Percentiles rank a stretch among this genome's conserved stretches.
Conservation (phyloP, 2,888 invertebrate species). For the Scrobipalpa atriplicella region DNA sequence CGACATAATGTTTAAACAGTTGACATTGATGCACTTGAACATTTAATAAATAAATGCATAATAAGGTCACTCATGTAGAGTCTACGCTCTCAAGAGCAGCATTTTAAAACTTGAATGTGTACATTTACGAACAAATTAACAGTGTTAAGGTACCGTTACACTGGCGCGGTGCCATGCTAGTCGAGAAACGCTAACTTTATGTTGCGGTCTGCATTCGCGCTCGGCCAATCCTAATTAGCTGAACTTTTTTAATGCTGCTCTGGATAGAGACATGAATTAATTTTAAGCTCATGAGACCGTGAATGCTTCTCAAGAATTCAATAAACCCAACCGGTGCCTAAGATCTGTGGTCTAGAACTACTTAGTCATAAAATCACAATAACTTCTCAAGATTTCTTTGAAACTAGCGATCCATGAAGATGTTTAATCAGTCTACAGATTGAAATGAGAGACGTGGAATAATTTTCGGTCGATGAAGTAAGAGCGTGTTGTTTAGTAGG, state of each 20-base stretch:
- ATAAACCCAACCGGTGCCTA: slow-evolving; percentile 26
- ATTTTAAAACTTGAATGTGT: neutral
- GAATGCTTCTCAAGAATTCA: slow-evolving; percentile 48
- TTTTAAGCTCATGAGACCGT: slow-evolving; percentile 60
- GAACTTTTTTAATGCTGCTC: slow-evolving; percentile 53
- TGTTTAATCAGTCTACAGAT: slow-evolving; percentile 10
- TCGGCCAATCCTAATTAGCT: slow-evolving; percentile 60
- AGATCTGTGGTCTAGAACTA: neutral
- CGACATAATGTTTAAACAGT: no score
- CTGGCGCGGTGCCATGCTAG: slow-evolving; percentile 41
- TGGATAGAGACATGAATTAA: slow-evolving; percentile 57
- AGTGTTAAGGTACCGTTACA: slow-evolving; percentile 41
- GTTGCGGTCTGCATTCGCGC: slow-evolving; percentile 35
- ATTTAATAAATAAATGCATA: neutral
- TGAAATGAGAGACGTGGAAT: slow-evolving; percentile 26
- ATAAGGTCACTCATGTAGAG: neutral
- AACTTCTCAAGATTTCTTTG: neutral
- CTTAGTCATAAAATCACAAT: neutral
- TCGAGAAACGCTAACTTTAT: slow-evolving; percentile 47
- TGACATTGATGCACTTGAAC: neutral
- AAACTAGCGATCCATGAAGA: neutral
- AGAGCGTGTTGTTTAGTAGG: slow-evolving; percentile 63
- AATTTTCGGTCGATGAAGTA: slow-evolving; percentile 52
- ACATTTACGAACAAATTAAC: slow-evolving; percentile 13
- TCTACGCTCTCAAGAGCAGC: neutral